Base-by-base conservation (phyloP, 2,888 invertebrate genomes). In the Trimorus sp. region DNA sequence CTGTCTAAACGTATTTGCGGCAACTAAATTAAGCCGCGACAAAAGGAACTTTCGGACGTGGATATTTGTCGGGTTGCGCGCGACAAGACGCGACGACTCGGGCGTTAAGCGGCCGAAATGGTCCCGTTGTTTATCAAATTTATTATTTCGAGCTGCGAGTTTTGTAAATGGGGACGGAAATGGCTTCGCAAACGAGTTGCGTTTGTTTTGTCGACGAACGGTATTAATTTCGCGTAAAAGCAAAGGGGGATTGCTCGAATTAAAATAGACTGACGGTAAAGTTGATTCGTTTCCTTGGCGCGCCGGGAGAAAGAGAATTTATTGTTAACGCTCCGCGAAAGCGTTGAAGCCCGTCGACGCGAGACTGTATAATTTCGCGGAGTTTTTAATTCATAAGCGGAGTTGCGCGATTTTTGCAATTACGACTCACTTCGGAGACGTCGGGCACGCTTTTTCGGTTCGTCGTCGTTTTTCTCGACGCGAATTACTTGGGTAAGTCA, bases 21-120 rank as follows among this genome's bases (percentile, higher is more conserved):
- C 66, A 73, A 79, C 73, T 79, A 79, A 79, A 79, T 79, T 79
- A 73, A 79, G 73, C 73, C 42, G 59, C 38, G 68, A 73, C 79
- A 79, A 79, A 79, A 79, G 79, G 73, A 79, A 79, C 68, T 79
- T 78, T 78, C 66, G 68, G 56, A 42, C 63, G 74, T 62, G 56
- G 26, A 62, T 74, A 79, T 79, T 69, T 74, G 63, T 70, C 65
- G 45, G 48, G 48, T 48, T 58, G 49, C 66, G 45, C 48, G 42
- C 62, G 14, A 38, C 15, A 60, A 71, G 54, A 71, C 7, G 59
- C n/a, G 42, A 40, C 60, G 42, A 62, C 58, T 59, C 74, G 56
- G 54, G 14, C 54, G 45, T 65, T 36, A 45, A 62, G 59, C 60
- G 9, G 12, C 36, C 26, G 12, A 26, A 53, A 73, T 51, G 51